Percentiles rank a stretch among this genome's conserved stretches.
phyloP scores from a whole-genome alignment of 37 sponge, comb jelly and placozoan genomes.

The Tethya wilhelma region DNA sequence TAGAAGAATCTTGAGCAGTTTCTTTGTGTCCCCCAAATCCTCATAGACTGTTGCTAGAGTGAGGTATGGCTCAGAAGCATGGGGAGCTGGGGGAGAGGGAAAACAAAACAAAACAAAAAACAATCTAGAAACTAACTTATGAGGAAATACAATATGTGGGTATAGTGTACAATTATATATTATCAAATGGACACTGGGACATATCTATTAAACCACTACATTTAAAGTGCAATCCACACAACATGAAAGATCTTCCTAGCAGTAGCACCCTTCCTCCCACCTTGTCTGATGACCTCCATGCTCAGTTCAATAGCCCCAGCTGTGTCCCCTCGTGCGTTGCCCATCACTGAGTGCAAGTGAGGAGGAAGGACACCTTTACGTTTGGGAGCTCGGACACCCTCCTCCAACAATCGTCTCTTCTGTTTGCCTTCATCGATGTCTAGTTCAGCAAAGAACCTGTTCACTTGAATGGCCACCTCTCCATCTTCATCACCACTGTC shows the following conservation, averaged over 20 bases:
- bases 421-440: constrained; percentile 47
- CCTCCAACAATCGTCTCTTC: constrained; percentile 39
- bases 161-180: too few relatives aligned
- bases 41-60: constrained; percentile 87
- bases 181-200: too few relatives aligned
- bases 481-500: constrained; percentile 21
- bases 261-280: too few relatives aligned
- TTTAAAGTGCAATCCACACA: too few relatives aligned
- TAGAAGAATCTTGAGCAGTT: constrained; percentile 74
- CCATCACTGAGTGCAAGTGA: constrained; percentile 88
- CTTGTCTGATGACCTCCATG: constrained; percentile 93
- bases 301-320: constrained; percentile 83
- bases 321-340: constrained; percentile 76
- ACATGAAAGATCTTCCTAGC: too few relatives aligned
- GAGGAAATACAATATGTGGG: too few relatives aligned
- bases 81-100: constrained; percentile 69
- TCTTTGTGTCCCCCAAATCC: constrained; percentile 72
- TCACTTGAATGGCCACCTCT: constrained; percentile 35
- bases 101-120: too few relatives aligned
- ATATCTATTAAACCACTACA: too few relatives aligned
- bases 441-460: constrained; percentile 74
- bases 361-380: constrained; percentile 63
- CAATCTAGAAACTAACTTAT: too few relatives aligned
- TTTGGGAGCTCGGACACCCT: constrained; percentile 20
- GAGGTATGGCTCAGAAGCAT: constrained; percentile 81